Evolutionary conservation across 1,140 invertebrate species (phyloP).

Genomic region (Pararge aegeria): DNA sequence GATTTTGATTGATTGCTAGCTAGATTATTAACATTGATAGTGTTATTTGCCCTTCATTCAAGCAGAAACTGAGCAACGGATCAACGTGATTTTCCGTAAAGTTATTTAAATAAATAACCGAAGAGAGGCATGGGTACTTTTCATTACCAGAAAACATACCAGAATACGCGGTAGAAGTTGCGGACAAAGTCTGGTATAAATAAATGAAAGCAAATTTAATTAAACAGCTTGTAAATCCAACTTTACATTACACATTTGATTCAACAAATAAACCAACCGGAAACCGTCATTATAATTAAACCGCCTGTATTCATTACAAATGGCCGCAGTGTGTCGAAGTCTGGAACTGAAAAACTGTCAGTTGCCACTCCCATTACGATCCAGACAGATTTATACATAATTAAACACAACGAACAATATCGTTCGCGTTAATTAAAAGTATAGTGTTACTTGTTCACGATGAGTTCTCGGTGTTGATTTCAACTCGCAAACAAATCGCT

Average conservation of each 20-base stretch:
- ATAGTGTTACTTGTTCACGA: conserved; percentile 19
- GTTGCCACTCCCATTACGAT: conserved; percentile 18
- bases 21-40: too few species aligned
- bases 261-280: conserved; percentile 4
- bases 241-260: background rate
- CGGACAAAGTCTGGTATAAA: too few species aligned
- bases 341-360: conserved; percentile 26
- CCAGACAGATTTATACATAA: conserved; percentile 23
- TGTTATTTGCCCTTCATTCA: too few species aligned
- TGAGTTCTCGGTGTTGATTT: conserved; percentile 27
- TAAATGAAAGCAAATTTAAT: background rate
- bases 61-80: too few species aligned
- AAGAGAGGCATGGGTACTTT: too few species aligned
- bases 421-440: conserved; percentile 32
- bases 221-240: background rate
- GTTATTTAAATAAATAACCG: too few species aligned
- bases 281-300: conserved; percentile 19
- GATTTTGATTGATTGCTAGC: too few species aligned
- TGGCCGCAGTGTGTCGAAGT: conserved; percentile 23
- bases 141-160: too few species aligned
- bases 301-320: conserved; percentile 31
- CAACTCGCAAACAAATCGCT: conserved; percentile 1
- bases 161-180: too few species aligned
- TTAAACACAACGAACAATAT: conserved; percentile 29
- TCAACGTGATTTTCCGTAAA: too few species aligned